These are phyloP conservation scores for Colaptes auratus DNA, from an alignment of 2,113 vertebrate genomes.

Conservation along the genomic window DNA sequence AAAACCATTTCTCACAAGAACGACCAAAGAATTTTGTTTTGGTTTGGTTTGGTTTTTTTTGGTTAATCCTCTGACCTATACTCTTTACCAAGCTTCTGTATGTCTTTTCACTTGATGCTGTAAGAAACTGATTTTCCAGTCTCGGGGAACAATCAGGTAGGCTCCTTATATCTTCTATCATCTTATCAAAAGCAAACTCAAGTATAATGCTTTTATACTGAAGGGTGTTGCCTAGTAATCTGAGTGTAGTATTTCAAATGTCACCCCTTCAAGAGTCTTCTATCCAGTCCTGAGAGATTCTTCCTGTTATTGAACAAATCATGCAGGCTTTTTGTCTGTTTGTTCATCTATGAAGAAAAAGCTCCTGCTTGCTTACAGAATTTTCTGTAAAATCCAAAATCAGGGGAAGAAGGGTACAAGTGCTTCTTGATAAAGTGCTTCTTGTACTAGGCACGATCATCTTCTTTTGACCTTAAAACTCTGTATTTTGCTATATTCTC, in stretches of 20 bases:
- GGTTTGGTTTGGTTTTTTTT: background rate
- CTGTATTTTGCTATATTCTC: background rate
- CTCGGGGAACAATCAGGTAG: background rate
- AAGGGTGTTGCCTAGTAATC: background rate
- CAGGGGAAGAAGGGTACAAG: background rate
- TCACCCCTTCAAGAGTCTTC: background rate
- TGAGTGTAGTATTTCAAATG: background rate
- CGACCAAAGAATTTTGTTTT: background rate
- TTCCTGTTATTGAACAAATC: background rate
- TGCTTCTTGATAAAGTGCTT: background rate
- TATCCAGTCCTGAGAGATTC: background rate
- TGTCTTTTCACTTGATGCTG: background rate
- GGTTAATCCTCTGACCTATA: background rate
- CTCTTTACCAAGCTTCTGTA: background rate
- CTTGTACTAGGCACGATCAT: background rate
- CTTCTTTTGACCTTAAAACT: background rate
- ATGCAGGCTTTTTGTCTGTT: background rate
- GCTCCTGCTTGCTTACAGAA: background rate
- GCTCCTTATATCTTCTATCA: background rate
- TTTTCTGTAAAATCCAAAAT: background rate
- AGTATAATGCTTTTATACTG: background rate
- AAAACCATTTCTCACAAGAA: too few species aligned
- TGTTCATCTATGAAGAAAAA: background rate
- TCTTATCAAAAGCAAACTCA: background rate
- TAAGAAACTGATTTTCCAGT: background rate